A percentile compares a stretch with the other conserved stretches of the same genome.
Conservation (phyloP, 2,888 invertebrate species). For the Ormyrus rosae region DNA sequence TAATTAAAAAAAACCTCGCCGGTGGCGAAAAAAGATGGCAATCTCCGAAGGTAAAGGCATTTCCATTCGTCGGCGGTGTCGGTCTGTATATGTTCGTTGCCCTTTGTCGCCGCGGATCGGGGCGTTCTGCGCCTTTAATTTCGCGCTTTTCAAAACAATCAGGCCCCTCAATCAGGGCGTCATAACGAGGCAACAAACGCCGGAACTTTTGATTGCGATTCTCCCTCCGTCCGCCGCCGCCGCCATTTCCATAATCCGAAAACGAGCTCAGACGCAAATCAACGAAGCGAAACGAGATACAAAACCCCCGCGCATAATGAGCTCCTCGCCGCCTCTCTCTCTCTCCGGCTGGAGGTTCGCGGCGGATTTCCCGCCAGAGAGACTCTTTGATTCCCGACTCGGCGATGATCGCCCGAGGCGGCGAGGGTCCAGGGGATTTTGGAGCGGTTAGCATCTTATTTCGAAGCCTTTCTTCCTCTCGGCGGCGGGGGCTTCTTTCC, state of each 20-base stretch:
- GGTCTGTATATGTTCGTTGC: too few species aligned
- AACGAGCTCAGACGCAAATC: conserved; percentile 51
- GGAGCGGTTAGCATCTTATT: conserved; percentile 44
- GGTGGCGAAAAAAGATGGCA: too few species aligned
- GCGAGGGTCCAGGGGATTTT: conserved; percentile 12
- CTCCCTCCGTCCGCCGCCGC: neutral
- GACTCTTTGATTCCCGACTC: conserved; percentile 38
- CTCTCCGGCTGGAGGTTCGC: neutral
- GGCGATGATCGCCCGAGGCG: conserved; percentile 37
- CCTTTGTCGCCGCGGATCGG: too few species aligned
- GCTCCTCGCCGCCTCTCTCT: conserved; percentile 16
- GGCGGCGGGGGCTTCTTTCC: neutral
- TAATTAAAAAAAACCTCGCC: too few species aligned
- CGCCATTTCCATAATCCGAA: conserved; percentile 54
- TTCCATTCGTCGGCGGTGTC: too few species aligned
- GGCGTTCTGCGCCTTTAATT: too few species aligned
- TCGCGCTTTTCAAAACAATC: conserved; percentile 19
- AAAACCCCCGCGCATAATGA: conserved; percentile 47
- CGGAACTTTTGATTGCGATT: conserved; percentile 54
- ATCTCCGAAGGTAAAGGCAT: too few species aligned
- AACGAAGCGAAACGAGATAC: conserved; percentile 48
- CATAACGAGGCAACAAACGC: conserved; percentile 49
- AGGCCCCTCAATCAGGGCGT: conserved; percentile 14
- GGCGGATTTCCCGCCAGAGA: conserved; percentile 37
- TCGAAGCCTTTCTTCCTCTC: neutral